Evolutionary conservation across 2,797 vertebrate genomes (phyloP).

Genomic region (Manis javanica): DNA sequence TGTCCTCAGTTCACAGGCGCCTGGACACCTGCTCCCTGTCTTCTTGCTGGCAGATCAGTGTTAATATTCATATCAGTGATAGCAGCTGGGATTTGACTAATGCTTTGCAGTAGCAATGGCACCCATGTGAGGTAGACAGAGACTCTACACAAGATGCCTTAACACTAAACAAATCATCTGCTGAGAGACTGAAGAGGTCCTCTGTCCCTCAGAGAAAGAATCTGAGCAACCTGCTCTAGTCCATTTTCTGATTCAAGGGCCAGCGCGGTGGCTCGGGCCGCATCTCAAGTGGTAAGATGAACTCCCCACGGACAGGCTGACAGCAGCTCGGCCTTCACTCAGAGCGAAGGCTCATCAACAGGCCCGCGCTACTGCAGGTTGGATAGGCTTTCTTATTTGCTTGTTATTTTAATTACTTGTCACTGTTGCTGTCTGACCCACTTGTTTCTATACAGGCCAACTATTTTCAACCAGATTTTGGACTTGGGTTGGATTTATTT

Average conservation of each 20-base stretch:
- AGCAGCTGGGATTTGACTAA: not conserved
- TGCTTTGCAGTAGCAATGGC: too few species aligned
- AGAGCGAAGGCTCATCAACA: not conserved
- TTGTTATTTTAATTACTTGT: not conserved
- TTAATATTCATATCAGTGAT: not conserved
- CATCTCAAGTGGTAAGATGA: not conserved
- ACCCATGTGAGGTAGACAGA: not conserved
- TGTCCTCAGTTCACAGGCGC: fast-evolving
- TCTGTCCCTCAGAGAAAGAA: too few species aligned
- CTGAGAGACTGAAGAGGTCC: not conserved
- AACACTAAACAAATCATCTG: not conserved
- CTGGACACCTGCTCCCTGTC: too few species aligned
- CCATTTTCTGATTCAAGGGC: not conserved
- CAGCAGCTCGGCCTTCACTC: not conserved
- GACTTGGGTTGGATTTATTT: not conserved
- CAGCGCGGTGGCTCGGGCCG: not conserved
- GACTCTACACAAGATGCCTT: not conserved
- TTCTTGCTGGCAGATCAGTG: not conserved
- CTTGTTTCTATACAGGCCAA: not conserved
- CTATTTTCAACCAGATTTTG: not conserved
- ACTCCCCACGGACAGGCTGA: not conserved
- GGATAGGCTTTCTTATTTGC: not conserved
- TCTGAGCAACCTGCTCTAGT: not conserved
- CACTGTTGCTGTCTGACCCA: too few species aligned
- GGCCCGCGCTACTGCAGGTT: not conserved